phyloP scores from a whole-genome alignment of 2,888 invertebrate genomes.

The Ctenicera cuprea region DNA sequence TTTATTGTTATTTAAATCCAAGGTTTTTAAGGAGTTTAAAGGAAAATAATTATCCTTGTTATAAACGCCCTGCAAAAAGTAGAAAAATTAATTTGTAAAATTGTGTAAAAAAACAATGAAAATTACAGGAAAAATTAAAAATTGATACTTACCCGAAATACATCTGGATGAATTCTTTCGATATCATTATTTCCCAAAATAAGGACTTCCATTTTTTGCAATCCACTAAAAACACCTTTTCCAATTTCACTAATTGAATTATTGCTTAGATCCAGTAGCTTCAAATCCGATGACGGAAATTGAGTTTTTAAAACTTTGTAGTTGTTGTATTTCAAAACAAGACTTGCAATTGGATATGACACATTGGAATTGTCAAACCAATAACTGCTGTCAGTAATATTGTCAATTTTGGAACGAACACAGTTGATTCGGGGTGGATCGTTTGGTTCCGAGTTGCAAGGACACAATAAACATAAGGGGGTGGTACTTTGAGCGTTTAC shows the following conservation, averaged over 20 bases:
- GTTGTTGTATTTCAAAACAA: slow-evolving; percentile 9
- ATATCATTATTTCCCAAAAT: slow-evolving; percentile 83
- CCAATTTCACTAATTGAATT: slow-evolving; percentile 79
- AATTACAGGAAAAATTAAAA: background rate
- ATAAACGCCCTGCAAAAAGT: slow-evolving; percentile 76
- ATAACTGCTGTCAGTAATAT: slow-evolving; percentile 14
- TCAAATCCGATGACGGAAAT: slow-evolving; percentile 74
- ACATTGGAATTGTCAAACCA: slow-evolving; percentile 19
- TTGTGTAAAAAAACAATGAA: too few species aligned
- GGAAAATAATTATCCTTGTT: slow-evolving; percentile 77
- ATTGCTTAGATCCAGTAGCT: slow-evolving; percentile 77
- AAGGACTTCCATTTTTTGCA: slow-evolving; percentile 77
- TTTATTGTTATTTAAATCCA: slow-evolving; percentile 82
- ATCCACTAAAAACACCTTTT: slow-evolving; percentile 77
- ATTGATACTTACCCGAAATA: slow-evolving; percentile 26
- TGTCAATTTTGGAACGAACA: background rate
- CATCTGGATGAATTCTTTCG: slow-evolving; percentile 76
- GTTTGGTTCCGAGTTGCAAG: slow-evolving; percentile 28
- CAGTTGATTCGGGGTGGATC: slow-evolving; percentile 28
- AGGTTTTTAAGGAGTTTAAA: slow-evolving; percentile 74
- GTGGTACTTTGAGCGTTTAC: background rate
- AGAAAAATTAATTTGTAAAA: too few species aligned
- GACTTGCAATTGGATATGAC: slow-evolving; percentile 28
- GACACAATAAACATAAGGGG: slow-evolving; percentile 36
- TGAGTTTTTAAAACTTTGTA: slow-evolving; percentile 67